Evolutionary conservation across 1,140 invertebrate species (phyloP), one percentile per base, ranked within the genome.

Genomic region (Phymorhynchus buccinoides): DNA sequence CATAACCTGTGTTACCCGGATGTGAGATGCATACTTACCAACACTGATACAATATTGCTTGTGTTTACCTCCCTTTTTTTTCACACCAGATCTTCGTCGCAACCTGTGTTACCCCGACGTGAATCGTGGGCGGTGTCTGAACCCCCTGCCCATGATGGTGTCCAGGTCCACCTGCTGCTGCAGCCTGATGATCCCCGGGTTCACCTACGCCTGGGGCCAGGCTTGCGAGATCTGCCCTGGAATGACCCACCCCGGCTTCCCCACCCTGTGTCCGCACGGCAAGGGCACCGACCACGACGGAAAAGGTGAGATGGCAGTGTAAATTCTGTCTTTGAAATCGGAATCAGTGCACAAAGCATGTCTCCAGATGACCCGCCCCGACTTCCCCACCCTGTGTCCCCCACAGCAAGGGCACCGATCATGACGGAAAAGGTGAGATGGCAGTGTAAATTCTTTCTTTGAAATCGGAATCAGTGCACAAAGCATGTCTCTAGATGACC

Each of bases 161-260:
- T 97, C 97, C 0, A 96, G 96, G 91, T 97, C 97, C 4, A 96
- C 96, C 89, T 98, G 97, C 84, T 98, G 97, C 90, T 97, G 96
- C 91, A 95, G 96, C 0, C 95, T 96, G 3, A 95, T 95, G 37
- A 89, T 95, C 68, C 96, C 95, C 12, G 94, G 96, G 83, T 95
- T 95, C 0, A 95, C 96, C 92, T 88, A 91, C 39, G 97, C 96
- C 18, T 98, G 97, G 97, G 97, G 97, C 27, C 96, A 95, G 3
- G 95, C 94, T 2, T 98, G 97, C 93, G 95, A 96, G 89, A 93
- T 95, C 0, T 98, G 97, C 92, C 97, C 97, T 1, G 91, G 95
- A 82, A 95, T 95, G 1, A 95, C 95, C 0, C 95, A 95, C 41
- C 93, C 94, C 1, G 96, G 97, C 80, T 97, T 96, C 91, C 95